These are phyloP conservation scores for Acleris emargana DNA, from an alignment of 2,888 invertebrate species.

Conservation along the genomic window DNA sequence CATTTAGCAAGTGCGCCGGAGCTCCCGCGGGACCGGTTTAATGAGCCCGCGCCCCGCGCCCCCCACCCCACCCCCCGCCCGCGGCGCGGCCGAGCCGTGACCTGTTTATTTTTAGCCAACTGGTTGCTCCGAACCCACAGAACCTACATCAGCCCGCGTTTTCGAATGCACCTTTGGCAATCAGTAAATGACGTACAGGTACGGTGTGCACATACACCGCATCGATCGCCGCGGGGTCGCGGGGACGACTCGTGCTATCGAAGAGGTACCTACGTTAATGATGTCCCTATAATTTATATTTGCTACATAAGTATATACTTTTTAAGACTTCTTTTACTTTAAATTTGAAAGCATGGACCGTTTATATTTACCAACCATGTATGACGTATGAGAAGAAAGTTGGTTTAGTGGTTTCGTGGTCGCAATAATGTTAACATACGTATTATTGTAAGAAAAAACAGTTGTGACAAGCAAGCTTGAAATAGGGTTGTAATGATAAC, in stretches of 20 bases:
- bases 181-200: slow-evolving; percentile 13
- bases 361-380: no score
- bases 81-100: slow-evolving; percentile 32
- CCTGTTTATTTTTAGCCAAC: slow-evolving; percentile 40
- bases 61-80: slow-evolving; percentile 17
- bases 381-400: no score
- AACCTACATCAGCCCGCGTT: slow-evolving; percentile 28
- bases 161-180: slow-evolving; percentile 20
- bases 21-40: slow-evolving; percentile 35
- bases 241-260: no score
- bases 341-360: no score
- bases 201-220: slow-evolving; percentile 4
- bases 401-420: no score
- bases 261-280: no score
- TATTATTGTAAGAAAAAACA: background rate
- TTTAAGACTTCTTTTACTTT: no score
- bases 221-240: no score
- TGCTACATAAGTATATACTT: no score
- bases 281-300: no score
- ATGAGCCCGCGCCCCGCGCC: slow-evolving; percentile 20
- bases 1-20: slow-evolving; percentile 34
- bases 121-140: slow-evolving; percentile 32
- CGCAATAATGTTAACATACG: no score
- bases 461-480: background rate
- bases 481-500: background rate